Conservation (phyloP, 2,113 vertebrate species). For the Ammodytes marinus region DNA sequence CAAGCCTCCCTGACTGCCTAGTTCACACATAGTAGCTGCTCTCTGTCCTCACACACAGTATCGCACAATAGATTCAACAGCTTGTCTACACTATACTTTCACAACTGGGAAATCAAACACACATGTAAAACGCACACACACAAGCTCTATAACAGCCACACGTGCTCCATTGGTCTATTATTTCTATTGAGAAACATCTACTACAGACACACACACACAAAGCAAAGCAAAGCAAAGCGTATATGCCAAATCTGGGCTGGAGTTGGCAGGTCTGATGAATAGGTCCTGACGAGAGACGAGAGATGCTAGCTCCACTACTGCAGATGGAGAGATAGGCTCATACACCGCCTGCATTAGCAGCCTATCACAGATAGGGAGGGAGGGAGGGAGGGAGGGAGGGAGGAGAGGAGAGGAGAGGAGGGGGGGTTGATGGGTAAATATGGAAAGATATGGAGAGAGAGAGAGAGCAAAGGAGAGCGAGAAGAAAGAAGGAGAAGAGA, state of each 20-base stretch:
- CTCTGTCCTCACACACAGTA: conserved; percentile 65
- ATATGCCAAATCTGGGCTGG: conserved; percentile 39
- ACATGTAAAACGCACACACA: conserved; percentile 22
- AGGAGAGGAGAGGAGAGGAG: background rate
- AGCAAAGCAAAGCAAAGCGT: conserved; percentile 17
- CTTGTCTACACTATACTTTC: conserved; percentile 58
- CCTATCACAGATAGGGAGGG: conserved; percentile 87
- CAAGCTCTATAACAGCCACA: conserved; percentile 47
- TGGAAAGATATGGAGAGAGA: conserved; percentile 75
- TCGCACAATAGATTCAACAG: conserved; percentile 69
- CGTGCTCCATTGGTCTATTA: conserved; percentile 59
- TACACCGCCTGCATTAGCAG: conserved; percentile 93
- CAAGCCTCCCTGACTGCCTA: conserved; percentile 97
- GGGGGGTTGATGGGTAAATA: conserved; percentile 66
- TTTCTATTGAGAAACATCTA: conserved; percentile 48
- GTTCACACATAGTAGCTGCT: conserved; percentile 82
- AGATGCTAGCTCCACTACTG: conserved; percentile 91
- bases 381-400: conserved; percentile 20
- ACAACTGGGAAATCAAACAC: conserved; percentile 63
- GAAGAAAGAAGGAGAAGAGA: conserved; percentile 39
- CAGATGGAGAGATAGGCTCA: conserved; percentile 93
- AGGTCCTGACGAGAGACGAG: conserved; percentile 75
- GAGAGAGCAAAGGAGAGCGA: conserved; percentile 62
- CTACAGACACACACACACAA: conserved; percentile 41
- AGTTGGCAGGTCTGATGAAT: conserved; percentile 72